phyloP scores from a whole-genome alignment of 37 sponge, comb jelly and placozoan species.

The Halichondria panicea region DNA sequence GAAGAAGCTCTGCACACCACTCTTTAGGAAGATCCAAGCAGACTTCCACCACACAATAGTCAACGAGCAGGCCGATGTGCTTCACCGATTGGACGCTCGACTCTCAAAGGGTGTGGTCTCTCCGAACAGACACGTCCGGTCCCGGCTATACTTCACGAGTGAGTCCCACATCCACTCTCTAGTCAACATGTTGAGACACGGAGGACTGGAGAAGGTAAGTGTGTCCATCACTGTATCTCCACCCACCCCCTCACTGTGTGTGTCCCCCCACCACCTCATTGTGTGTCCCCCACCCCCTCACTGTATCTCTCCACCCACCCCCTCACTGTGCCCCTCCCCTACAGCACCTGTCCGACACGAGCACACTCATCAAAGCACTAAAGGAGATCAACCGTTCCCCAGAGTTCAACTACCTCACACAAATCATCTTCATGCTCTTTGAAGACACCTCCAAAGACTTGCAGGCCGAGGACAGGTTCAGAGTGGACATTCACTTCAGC shows the following conservation, averaged over 20 bases:
- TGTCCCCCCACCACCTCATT: background rate
- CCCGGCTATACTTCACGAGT: conserved; percentile 95
- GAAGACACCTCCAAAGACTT: conserved; percentile 70
- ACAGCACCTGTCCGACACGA: background rate
- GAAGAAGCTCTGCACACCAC: conserved; percentile 62
- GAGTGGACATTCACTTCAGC: conserved; percentile 57
- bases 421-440: conserved; percentile 86
- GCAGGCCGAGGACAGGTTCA: conserved; percentile 27
- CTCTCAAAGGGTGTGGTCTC: conserved; percentile 72
- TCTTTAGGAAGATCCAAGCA: conserved; percentile 81
- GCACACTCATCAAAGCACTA: conserved; percentile 53
- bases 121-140: conserved; percentile 85
- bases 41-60: conserved; percentile 76
- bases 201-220: conserved; percentile 72
- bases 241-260: background rate
- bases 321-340: background rate
- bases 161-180: conserved; percentile 93
- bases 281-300: background rate
- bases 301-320: background rate
- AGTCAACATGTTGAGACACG: conserved; percentile 71
- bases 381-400: conserved; percentile 39
- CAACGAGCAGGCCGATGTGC: conserved; percentile 63
- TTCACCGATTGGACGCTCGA: conserved; percentile 71
- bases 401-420: conserved; percentile 90
- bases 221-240: background rate